Percentiles rank a stretch among this genome's conserved stretches.
phyloP scores from a whole-genome alignment of 2,888 invertebrate species.

The Exocentrus adspersus region DNA sequence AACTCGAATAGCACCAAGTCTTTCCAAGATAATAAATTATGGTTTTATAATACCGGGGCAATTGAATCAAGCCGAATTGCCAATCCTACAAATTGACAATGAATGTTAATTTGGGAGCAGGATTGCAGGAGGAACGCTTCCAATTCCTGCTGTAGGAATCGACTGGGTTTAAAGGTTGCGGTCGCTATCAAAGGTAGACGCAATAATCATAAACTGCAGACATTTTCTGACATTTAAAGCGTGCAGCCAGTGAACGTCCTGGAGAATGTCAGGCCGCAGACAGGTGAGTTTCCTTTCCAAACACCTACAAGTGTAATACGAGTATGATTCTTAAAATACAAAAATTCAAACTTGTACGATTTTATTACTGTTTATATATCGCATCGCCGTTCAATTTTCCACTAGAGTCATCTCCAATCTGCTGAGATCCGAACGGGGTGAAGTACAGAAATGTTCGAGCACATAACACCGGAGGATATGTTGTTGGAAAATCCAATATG shows the following conservation, averaged over 20 bases:
- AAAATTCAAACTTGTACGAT: not conserved
- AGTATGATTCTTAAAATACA: no score
- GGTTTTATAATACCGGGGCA: no score
- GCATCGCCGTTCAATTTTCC: conserved; percentile 4
- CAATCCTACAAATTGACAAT: not conserved
- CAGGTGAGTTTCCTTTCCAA: no score
- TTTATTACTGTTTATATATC: not conserved
- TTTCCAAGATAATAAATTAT: not conserved
- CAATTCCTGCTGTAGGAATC: no score
- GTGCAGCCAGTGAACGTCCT: conserved; percentile 14
- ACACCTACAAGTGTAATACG: no score
- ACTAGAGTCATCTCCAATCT: conserved; percentile 27
- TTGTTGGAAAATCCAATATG: conserved; percentile 35
- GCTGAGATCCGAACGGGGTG: conserved; percentile 19
- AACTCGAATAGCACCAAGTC: conserved; percentile 1
- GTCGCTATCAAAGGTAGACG: conserved; percentile 14
- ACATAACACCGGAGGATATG: conserved; percentile 28
- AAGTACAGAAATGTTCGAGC: conserved; percentile 22
- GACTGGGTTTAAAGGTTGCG: conserved; percentile 19
- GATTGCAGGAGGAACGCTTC: no score
- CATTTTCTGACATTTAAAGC: conserved; percentile 28
- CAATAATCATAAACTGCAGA: conserved; percentile 24
- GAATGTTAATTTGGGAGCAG: no score
- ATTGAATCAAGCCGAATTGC: no score
- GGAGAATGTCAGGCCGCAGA: conserved; percentile 25